Evolutionary conservation across 2,888 invertebrate species (phyloP), one percentile per base, ranked within the genome.

Genomic region (Heteromurus nitidus): DNA sequence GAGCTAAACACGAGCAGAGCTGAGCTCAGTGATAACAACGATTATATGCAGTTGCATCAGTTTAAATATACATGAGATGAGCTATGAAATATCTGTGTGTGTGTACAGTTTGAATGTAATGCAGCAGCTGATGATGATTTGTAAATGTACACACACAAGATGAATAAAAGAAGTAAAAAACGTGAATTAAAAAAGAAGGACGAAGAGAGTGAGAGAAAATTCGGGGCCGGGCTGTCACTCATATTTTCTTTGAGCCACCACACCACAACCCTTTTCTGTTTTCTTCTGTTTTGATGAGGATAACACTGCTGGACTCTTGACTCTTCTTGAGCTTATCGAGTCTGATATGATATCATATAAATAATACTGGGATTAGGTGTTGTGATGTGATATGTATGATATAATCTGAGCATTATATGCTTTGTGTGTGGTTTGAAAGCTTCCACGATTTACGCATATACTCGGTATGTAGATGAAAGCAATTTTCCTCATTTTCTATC

Each of bases 191-290:
- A 65, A 62, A 74, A 58, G 44, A 74, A 65, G 36, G 65, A 65
- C 65, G 50, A 73, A 73, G 74, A 65, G 65, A 73, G 72, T 20
- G 53, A 72, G 64, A 62, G 62, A 74, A 74, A 74, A 65, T 74
- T 74, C 65, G 65, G 73, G 73, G 74, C 74, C 64, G 74, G 74
- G 74, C 74, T 74, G 74, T 74, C 74, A 74, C 65, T 74, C 74
- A 74, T 72, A n/a, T 42, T 74, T 55, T 47, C 9, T 74, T 31
- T 36, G 70, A 62, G 62, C 73, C 73, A 73, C 73, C 62, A 44
- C 70, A 69, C 31, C 55, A 47, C 47, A 65, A 65, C 64, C 74
- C 65, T 55, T n/a, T 55, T 65, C 50, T 62, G 18, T 60, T 50
- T 64, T 31, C 26, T 26, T 26, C 55, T 3, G 16, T 18, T 72